Conservation (phyloP, 2,113 vertebrate genomes). For the Epinephelus moara region DNA sequence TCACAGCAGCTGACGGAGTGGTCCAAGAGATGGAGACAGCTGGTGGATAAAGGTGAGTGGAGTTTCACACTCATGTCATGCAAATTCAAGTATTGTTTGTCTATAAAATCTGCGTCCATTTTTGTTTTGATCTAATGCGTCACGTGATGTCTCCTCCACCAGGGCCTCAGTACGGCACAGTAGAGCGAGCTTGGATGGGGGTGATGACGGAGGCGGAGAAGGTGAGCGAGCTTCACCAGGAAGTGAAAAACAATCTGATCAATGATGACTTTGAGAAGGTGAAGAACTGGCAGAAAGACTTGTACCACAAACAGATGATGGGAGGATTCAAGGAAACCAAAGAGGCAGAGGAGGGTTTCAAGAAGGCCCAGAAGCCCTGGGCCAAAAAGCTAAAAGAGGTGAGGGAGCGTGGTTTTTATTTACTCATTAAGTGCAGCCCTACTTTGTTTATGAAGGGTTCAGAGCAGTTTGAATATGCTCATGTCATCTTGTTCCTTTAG, state of each 20-base stretch:
- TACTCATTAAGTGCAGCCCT: not conserved
- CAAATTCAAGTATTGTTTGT: not conserved
- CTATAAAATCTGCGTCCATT: not conserved
- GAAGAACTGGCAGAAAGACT: conserved; percentile 99
- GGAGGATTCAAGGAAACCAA: conserved; percentile 98
- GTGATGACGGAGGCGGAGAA: conserved; percentile 95
- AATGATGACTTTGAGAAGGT: conserved; percentile 95
- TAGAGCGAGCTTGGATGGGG: conserved; percentile 93
- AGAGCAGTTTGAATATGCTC: not conserved
- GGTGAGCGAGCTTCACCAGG: conserved; percentile 95
- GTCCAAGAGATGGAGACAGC: conserved; percentile 97
- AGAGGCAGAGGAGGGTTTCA: conserved; percentile 96
- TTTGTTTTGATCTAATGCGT: not conserved
- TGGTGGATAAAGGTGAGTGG: conserved; percentile 92
- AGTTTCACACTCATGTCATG: too few relatives aligned
- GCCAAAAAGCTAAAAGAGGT: conserved; percentile 99
- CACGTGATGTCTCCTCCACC: conserved; percentile 3
- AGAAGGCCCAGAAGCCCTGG: conserved; percentile 98
- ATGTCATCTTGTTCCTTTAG: conserved; percentile 70
- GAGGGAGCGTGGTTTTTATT: not conserved
- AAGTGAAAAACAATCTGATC: conserved; percentile 91
- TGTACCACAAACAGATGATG: conserved; percentile 99
- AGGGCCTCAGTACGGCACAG: conserved; percentile 96
- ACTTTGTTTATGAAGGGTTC: not conserved
- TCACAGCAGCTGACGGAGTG: conserved; percentile 96